Conservation (phyloP, 2,797 vertebrate species). For the Bradypodion pumilum region DNA sequence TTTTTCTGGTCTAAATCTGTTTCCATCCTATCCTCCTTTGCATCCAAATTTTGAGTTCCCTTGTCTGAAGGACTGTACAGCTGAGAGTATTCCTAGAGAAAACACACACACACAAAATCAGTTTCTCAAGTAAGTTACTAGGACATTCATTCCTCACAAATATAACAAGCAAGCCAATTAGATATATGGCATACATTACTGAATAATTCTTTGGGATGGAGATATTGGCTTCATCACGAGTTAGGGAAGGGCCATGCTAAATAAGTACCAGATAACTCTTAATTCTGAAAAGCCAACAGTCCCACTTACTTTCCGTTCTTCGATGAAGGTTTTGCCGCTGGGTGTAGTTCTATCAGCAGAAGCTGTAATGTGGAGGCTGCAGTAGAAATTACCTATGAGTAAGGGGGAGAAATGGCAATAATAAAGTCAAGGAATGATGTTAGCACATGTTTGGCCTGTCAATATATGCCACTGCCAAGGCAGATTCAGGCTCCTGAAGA, state of each 20-base stretch:
- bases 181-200: background rate
- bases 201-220: background rate
- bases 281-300: background rate
- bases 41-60: fast-evolving
- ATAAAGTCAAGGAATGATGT: background rate
- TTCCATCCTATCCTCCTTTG: background rate
- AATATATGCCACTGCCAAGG: background rate
- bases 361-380: constrained; percentile 69
- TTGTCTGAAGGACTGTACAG: fast-evolving
- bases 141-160: background rate
- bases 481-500: background rate
- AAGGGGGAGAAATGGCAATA: background rate
- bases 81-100: background rate
- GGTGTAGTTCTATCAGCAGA: background rate
- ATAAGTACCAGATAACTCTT: background rate
- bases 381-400: constrained; percentile 72
- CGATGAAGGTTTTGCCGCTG: fast-evolving
- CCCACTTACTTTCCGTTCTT: constrained; percentile 45
- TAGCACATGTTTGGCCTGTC: background rate
- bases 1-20: background rate
- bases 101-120: constrained; percentile 18
- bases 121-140: background rate
- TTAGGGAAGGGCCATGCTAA: background rate
- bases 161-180: no score
- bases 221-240: background rate